These are phyloP conservation scores for Pterois miles DNA, from an alignment of 2,797 vertebrate species.

Conservation along the genomic window DNA sequence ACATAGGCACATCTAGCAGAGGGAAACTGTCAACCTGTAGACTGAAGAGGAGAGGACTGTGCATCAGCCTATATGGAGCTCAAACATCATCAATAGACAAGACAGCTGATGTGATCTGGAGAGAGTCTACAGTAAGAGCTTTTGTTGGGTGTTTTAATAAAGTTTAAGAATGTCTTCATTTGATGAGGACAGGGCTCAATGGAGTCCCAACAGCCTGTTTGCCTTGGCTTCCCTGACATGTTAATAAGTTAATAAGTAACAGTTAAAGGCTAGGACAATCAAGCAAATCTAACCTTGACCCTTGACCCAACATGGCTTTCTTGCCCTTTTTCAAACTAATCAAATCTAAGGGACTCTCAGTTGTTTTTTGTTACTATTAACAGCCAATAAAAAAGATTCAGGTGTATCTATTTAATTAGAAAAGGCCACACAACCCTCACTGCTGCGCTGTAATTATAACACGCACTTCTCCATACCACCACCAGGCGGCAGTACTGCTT, in stretches of 20 bases:
- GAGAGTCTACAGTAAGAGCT: background rate
- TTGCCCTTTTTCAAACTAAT: background rate
- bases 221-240: background rate
- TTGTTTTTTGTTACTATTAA: background rate
- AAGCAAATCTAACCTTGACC: background rate
- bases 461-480: constrained; percentile 30
- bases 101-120: background rate
- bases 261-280: background rate
- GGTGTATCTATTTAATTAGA: background rate
- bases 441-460: background rate
- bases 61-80: too few relatives aligned
- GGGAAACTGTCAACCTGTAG: too few relatives aligned
- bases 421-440: background rate
- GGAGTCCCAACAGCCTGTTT: background rate
- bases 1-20: too few relatives aligned
- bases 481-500: constrained; percentile 28
- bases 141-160: background rate
- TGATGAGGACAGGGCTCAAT: background rate
- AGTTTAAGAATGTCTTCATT: background rate
- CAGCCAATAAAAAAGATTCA: background rate
- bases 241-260: background rate
- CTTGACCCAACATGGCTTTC: background rate
- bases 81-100: too few relatives aligned
- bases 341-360: background rate
- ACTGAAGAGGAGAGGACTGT: too few relatives aligned